Evolutionary conservation across 1,140 invertebrate genomes (phyloP).

Genomic region (Drosophila carrolli): DNA sequence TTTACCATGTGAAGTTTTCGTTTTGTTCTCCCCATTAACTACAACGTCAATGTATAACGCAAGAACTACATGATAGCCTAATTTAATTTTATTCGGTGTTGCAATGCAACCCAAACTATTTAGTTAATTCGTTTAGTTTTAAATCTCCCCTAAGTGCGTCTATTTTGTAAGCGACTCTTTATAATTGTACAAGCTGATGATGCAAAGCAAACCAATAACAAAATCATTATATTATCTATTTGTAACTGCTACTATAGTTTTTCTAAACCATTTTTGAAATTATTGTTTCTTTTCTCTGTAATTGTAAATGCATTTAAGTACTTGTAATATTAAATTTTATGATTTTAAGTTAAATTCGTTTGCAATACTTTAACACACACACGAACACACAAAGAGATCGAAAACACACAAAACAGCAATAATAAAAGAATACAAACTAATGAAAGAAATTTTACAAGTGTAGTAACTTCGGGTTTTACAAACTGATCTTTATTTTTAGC

Average conservation of each 20-base stretch:
- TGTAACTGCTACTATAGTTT: conserved; percentile 18
- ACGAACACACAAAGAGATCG: conserved; percentile 45
- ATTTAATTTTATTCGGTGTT: conserved; percentile 48
- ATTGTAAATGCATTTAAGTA: conserved; percentile 74
- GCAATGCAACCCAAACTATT: conserved; percentile 45
- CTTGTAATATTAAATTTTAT: conserved; percentile 70
- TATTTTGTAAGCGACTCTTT: conserved; percentile 42
- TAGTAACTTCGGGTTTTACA: conserved; percentile 25
- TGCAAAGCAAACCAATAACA: conserved; percentile 35
- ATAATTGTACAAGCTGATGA: conserved; percentile 45
- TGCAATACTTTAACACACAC: conserved; percentile 50
- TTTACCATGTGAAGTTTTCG: conserved; percentile 37
- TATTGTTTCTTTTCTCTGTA: conserved; percentile 46
- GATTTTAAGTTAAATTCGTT: conserved; percentile 66
- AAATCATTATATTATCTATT: conserved; percentile 25
- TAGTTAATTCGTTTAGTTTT: conserved; percentile 41
- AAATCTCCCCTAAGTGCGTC: conserved; percentile 15
- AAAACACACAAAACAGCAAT: conserved; percentile 62
- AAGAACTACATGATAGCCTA: conserved; percentile 27
- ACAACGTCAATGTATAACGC: conserved; percentile 33
- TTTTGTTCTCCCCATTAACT: conserved; percentile 20
- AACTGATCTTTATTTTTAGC: conserved; percentile 54
- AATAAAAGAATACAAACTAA: conserved; percentile 57
- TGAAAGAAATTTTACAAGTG: background rate
- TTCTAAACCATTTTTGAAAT: conserved; percentile 57